These are phyloP conservation scores for Cyclargus thomasi DNA, from an alignment of 1,140 invertebrate genomes.

Conservation along the genomic window DNA sequence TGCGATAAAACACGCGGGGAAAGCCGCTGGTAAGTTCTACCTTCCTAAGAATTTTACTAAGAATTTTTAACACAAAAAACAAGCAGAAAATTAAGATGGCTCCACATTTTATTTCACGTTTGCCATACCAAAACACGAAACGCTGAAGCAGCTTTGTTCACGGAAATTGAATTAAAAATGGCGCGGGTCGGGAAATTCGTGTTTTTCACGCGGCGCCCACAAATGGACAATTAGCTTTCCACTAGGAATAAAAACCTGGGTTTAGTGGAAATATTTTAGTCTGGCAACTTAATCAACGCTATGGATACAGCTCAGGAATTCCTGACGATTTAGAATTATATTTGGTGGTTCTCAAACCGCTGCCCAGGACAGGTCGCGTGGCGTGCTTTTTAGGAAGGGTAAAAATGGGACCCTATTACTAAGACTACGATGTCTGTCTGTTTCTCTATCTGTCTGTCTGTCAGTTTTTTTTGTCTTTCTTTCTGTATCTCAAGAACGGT, in stretches of 20 bases:
- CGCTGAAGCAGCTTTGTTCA: constrained; percentile 58
- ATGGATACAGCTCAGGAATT: not conserved
- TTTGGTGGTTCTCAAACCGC: no score
- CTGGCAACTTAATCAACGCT: constrained; percentile 14
- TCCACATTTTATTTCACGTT: constrained; percentile 47
- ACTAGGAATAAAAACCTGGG: constrained; percentile 43
- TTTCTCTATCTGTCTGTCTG: no score
- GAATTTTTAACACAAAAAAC: not conserved
- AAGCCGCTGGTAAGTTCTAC: no score
- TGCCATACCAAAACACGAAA: constrained; percentile 55
- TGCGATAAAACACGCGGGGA: no score
- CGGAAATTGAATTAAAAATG: constrained; percentile 68
- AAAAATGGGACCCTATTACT: no score
- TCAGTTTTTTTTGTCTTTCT: no score
- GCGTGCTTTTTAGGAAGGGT: no score
- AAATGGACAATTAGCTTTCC: constrained; percentile 64
- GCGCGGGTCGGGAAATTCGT: constrained; percentile 48
- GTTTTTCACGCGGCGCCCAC: constrained; percentile 56
- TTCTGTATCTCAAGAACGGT: no score
- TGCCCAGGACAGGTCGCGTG: no score
- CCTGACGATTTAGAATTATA: no score
- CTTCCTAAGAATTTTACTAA: no score
- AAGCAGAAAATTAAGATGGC: constrained; percentile 42
- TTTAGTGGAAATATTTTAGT: constrained; percentile 41
- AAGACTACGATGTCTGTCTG: no score